A percentile compares a stretch with the other conserved stretches of the same genome.
Evolutionary conservation across 1,140 invertebrate species (phyloP).

Genomic region (Drosophila pachea): DNA sequence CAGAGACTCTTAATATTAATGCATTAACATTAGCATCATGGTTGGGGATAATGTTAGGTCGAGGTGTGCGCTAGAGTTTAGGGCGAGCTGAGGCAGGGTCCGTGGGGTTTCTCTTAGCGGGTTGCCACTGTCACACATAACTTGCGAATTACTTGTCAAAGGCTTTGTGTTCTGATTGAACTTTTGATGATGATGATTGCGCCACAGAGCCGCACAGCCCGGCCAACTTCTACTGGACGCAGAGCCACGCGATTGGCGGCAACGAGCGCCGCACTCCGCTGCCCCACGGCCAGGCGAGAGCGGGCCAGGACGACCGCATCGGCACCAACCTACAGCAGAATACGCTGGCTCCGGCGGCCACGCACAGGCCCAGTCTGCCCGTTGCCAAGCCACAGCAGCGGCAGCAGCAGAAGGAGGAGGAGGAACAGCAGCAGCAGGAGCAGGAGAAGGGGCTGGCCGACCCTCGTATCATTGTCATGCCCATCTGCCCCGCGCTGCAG

Average conservation of each 20-base stretch:
- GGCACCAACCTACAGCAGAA: constrained; percentile 63
- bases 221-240: constrained; percentile 82
- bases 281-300: constrained; percentile 52
- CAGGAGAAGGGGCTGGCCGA: constrained; percentile 47
- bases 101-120: background rate
- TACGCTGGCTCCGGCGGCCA: constrained; percentile 70
- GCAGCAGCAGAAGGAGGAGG: background rate
- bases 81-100: background rate
- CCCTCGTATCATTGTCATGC: constrained; percentile 72
- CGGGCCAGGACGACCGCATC: constrained; percentile 62
- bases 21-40: background rate
- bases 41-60: too few species aligned
- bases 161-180: constrained; percentile 50
- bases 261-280: constrained; percentile 68
- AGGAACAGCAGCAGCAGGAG: constrained; percentile 18
- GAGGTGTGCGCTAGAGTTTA: too few species aligned
- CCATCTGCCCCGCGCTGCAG: constrained; percentile 72
- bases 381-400: constrained; percentile 39
- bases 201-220: constrained; percentile 79
- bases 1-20: background rate
- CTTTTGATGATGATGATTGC: constrained; percentile 30
- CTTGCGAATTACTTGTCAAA: constrained; percentile 28
- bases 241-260: constrained; percentile 83
- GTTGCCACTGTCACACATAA: background rate
- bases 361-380: constrained; percentile 80